These are phyloP conservation scores for Cassiopea andromeda DNA, from an alignment of 30 jellyfish, hydroid and myxozoan species.

Conservation along the genomic window DNA sequence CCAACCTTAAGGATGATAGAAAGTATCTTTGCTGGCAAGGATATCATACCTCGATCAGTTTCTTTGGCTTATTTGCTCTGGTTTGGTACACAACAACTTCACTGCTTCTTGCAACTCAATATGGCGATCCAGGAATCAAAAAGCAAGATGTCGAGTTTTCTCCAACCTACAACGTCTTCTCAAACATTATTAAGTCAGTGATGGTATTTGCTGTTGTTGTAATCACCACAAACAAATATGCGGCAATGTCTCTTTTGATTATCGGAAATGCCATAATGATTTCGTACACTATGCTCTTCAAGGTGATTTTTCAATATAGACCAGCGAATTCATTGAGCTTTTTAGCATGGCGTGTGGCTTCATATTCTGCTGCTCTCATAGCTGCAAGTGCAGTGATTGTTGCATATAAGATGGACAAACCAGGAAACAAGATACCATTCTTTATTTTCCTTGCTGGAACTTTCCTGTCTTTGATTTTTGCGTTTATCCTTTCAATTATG, in stretches of 20 bases:
- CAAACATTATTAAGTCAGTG: conserved; percentile 76
- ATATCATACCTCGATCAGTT: conserved; percentile 64
- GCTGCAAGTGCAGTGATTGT: conserved; percentile 75
- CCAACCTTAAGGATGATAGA: conserved; percentile 69
- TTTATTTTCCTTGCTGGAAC: conserved; percentile 69
- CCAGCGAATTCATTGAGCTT: conserved; percentile 78
- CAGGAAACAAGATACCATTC: conserved; percentile 73
- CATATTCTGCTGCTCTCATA: conserved; percentile 55
- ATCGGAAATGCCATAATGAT: conserved; percentile 50
- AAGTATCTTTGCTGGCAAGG: conserved; percentile 80
- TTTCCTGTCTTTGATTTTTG: conserved; percentile 38
- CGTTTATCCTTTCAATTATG: conserved; percentile 51
- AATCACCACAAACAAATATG: conserved; percentile 67
- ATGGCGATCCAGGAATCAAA: conserved; percentile 83
- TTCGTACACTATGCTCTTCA: conserved; percentile 67
- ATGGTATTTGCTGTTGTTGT: conserved; percentile 79
- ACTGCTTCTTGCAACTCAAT: conserved; percentile 60
- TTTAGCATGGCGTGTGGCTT: conserved; percentile 85
- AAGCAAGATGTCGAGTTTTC: conserved; percentile 88
- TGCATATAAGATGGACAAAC: conserved; percentile 56
- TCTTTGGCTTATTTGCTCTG: conserved; percentile 80
- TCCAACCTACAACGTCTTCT: conserved; percentile 78
- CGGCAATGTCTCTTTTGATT: conserved; percentile 51
- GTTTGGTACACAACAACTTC: conserved; percentile 92
- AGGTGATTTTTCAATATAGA: conserved; percentile 49